These are phyloP conservation scores for Tenrec ecaudatus DNA, from an alignment of 2,113 vertebrate genomes.

Conservation along the genomic window DNA sequence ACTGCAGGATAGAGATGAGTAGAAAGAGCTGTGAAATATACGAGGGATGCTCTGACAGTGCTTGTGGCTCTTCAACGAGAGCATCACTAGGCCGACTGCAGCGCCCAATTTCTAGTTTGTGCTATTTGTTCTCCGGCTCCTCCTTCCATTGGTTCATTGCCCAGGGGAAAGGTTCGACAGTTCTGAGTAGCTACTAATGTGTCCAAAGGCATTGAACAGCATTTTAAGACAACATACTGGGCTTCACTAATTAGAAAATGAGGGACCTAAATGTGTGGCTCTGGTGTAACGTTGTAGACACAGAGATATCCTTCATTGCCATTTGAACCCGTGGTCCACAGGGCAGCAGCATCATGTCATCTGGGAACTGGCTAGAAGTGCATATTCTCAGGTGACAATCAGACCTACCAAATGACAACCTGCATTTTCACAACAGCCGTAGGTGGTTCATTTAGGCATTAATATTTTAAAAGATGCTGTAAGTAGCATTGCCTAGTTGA, in stretches of 20 bases:
- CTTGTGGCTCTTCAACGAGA: background rate
- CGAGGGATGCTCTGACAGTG: background rate
- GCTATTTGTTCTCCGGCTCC: background rate
- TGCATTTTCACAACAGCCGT: conserved; percentile 4
- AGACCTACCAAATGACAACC: background rate
- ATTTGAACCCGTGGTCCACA: background rate
- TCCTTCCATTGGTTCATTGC: background rate
- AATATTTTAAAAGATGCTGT: conserved; percentile 19
- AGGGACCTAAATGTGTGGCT: background rate
- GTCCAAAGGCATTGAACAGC: background rate
- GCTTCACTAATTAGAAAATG: conserved; percentile 17
- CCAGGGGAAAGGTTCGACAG: background rate
- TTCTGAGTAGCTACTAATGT: background rate
- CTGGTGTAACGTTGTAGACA: background rate
- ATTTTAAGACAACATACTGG: background rate
- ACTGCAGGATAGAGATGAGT: background rate
- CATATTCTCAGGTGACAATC: background rate
- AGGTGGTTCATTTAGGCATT: background rate
- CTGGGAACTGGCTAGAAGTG: background rate
- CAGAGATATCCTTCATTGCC: background rate
- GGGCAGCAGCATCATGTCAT: background rate
- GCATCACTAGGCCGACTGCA: background rate
- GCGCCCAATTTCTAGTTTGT: background rate
- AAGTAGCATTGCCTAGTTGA: conserved; percentile 39
- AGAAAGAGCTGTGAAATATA: background rate